phyloP scores from a whole-genome alignment of 1,140 invertebrate genomes.

The Papilio glaucus region DNA sequence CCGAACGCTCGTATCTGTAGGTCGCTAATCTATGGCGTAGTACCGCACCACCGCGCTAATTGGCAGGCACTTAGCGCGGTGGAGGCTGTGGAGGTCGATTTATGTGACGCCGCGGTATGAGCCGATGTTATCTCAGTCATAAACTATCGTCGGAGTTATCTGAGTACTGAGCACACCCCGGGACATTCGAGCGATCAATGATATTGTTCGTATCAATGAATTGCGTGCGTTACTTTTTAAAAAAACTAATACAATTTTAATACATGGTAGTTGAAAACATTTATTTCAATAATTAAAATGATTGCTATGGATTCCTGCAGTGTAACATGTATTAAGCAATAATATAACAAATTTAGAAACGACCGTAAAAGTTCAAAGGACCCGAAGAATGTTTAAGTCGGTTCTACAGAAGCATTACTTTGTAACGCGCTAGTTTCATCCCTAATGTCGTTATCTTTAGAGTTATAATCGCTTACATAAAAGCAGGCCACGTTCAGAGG shows the following conservation, averaged over 20 bases:
- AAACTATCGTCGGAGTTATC: not conserved
- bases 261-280: too few relatives aligned
- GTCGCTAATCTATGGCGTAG: conserved; percentile 19
- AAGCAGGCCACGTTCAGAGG: not conserved
- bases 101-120: conserved; percentile 21
- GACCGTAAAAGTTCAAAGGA: not conserved
- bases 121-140: not conserved
- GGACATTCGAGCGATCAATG: not conserved
- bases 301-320: not conserved
- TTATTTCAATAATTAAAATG: too few relatives aligned
- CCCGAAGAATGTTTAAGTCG: too few relatives aligned
- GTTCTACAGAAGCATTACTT: not conserved
- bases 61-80: conserved; percentile 22
- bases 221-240: too few relatives aligned
- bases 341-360: not conserved
- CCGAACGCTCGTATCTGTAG: conserved; percentile 3
- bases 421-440: not conserved
- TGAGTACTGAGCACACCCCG: not conserved
- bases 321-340: not conserved
- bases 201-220: too few relatives aligned
- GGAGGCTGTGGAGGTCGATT: conserved; percentile 25
- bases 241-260: too few relatives aligned
- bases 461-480: not conserved
- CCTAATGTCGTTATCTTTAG: not conserved
- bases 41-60: conserved; percentile 21